Base-by-base conservation (phyloP, 2,888 invertebrate species). In the Lasiommata megera region DNA sequence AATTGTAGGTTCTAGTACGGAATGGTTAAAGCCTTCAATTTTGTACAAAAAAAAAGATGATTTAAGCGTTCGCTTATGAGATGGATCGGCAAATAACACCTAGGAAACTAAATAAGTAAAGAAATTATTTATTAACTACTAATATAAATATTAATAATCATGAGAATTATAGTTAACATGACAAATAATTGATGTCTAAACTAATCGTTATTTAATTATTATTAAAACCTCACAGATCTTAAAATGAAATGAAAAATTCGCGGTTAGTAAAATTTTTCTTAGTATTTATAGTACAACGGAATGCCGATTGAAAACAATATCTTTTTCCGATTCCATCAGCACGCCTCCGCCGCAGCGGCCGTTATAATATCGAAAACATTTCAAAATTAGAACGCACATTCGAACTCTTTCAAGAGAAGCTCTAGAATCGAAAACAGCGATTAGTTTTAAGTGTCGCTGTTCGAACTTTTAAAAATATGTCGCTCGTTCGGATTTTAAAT, bases 401-500 rank as follows among this genome's bases (percentile, higher is more conserved):
- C 87, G 82, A 88, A 87, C 87, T 85, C 84, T 86, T 88, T 84
- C 85, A 80, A 80, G 82, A 84, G 79, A 79, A 80, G 80, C 76
- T 75, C 79, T 78, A 78, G 87, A 88, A 89, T 88, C 90, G 88
- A 89, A 89, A 88, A 88, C 89, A 88, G 80, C 88, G 89, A 90
- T 90, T 88, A 89, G 88, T 89, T 87, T 83, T 82, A 83, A 84
- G 80, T 86, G 86, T 83, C 84, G 76, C 72, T 77, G 85, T 88
- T 88, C 88, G 88, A 89, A 88, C 81, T 85, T 84, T 87, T 89
- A 89, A 89, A 89, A 88, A 88, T 88, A 88, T 89, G 89, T 88
- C 82, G 86, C 78, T 74, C 82, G 85, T 88, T 87, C 82, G 80
- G 80, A 83, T 88, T 87, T 70, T 82, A 78, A 77, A 79, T 79